Conservation (phyloP, 2,888 invertebrate genomes). For the Linyphia triangularis region DNA sequence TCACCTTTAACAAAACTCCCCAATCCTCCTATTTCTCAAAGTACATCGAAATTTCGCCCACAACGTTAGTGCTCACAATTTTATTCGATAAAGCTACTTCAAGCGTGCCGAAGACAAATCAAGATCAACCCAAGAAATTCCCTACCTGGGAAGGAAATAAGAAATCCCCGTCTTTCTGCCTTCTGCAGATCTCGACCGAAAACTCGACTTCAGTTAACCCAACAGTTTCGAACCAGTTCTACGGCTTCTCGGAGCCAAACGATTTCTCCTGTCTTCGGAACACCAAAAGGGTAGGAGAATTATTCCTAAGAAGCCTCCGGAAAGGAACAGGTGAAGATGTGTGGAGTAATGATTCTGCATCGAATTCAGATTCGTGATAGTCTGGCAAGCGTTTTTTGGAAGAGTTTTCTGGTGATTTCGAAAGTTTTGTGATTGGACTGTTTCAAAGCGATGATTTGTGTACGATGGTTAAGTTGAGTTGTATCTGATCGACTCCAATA, state of each 20-base stretch:
- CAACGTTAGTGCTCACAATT: too few relatives aligned
- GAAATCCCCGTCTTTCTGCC: constrained; percentile 11
- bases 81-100: too few relatives aligned
- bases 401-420: background rate
- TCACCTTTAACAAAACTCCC: too few relatives aligned
- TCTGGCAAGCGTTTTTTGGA: background rate
- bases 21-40: too few relatives aligned
- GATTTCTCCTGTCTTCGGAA: background rate
- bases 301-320: background rate
- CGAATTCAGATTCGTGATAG: background rate
- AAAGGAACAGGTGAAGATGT: background rate
- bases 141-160: constrained; percentile 27
- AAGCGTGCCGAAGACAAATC: too few relatives aligned
- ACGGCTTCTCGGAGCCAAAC: constrained; percentile 51
- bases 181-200: constrained; percentile 18
- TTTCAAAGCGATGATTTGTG: background rate
- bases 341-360: background rate
- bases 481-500: too few relatives aligned
- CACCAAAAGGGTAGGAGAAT: background rate
- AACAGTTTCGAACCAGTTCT: constrained; percentile 65
- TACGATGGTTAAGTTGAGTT: too few relatives aligned
- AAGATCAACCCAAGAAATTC: too few relatives aligned
- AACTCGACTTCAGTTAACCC: constrained; percentile 33
- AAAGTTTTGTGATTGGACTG: background rate
- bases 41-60: too few relatives aligned